A percentile compares a stretch with the other conserved stretches of the same genome.
phyloP scores from a whole-genome alignment of 2,113 vertebrate species.

The Albula glossodonta region DNA sequence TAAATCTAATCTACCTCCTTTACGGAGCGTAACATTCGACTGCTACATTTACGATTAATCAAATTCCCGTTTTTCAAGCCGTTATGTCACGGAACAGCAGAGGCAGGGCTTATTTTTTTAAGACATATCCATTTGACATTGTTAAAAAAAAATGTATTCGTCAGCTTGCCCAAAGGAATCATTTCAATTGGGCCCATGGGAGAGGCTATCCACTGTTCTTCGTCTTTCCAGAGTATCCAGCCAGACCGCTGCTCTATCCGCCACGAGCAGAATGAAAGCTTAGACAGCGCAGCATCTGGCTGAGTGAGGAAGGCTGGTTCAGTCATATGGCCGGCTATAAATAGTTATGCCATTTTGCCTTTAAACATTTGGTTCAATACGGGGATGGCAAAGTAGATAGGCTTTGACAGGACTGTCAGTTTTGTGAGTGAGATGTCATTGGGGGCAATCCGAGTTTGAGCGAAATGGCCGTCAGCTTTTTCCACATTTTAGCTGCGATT shows the following conservation, averaged over 20 bases:
- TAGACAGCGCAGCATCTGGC: background rate
- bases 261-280: background rate
- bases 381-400: slow-evolving; percentile 2
- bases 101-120: no score
- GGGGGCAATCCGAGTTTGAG: background rate
- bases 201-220: background rate
- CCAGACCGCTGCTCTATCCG: background rate
- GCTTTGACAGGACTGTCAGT: slow-evolving; percentile 15
- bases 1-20: no score
- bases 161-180: no score
- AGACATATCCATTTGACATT: no score
- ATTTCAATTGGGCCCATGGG: no score
- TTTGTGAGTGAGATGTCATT: background rate
- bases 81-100: no score
- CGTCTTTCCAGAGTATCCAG: background rate
- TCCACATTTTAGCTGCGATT: background rate
- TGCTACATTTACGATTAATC: no score
- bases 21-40: no score
- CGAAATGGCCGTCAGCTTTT: slow-evolving; percentile 7
- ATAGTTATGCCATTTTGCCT: background rate
- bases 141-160: no score
- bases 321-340: background rate
- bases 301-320: background rate
- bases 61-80: no score
- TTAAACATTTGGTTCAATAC: slow-evolving; percentile 16